A percentile compares a stretch with the other conserved stretches of the same genome.
phyloP scores from a whole-genome alignment of 1,140 invertebrate genomes.

The Nebria ingens region DNA sequence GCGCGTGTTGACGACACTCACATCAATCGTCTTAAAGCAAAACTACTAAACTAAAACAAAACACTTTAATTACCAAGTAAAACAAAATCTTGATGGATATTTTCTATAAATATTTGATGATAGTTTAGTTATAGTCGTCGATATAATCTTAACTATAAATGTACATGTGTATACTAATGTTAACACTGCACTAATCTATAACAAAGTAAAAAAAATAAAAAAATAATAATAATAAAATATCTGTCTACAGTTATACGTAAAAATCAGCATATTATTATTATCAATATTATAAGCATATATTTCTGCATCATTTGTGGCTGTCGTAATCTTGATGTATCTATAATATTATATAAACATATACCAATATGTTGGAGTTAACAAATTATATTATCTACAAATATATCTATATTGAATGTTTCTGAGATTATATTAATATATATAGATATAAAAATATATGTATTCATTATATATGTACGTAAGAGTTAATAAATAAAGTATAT shows the following conservation, averaged over 20 bases:
- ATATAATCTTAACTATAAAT: too few relatives aligned
- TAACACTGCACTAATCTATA: too few relatives aligned
- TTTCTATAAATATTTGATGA: background rate
- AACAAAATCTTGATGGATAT: background rate
- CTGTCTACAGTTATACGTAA: background rate
- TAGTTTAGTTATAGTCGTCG: too few relatives aligned
- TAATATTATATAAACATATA: background rate
- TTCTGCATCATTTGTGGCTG: background rate
- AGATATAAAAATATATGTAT: background rate
- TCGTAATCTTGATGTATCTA: conserved; percentile 3
- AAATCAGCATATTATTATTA: background rate
- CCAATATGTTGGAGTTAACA: background rate
- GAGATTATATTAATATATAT: background rate
- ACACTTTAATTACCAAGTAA: background rate
- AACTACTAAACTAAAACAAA: background rate
- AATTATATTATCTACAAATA: conserved; percentile 2
- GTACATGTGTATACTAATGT: conserved; percentile 1
- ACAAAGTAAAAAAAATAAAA: too few relatives aligned
- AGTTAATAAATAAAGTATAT: conserved; percentile 9
- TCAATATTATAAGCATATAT: background rate
- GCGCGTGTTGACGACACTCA: background rate
- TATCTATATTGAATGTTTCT: conserved; percentile 9
- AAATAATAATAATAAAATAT: background rate
- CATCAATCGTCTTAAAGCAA: background rate
- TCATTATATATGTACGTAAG: conserved; percentile 3